phyloP scores from a whole-genome alignment of 2,113 vertebrate species.

The Thamnaconus septentrionalis region DNA sequence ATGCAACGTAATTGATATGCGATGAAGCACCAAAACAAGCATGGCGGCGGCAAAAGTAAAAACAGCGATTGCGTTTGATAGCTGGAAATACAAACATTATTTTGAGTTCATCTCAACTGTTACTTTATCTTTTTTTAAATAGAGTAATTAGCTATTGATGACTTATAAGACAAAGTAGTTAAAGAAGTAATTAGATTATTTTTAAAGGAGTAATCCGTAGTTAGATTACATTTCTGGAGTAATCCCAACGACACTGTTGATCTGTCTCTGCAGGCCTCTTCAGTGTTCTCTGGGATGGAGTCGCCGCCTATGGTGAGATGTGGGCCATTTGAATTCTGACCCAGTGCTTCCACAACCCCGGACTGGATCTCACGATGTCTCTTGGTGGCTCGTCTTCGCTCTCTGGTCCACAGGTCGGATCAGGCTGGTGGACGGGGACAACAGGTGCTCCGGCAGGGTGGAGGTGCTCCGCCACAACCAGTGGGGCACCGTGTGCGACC shows the following conservation, averaged over 20 bases:
- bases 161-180: too few species aligned
- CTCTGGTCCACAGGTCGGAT: constrained; percentile 56
- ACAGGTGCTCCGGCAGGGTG: constrained; percentile 72
- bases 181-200: too few species aligned
- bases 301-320: constrained; percentile 63
- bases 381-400: constrained; percentile 13
- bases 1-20: too few species aligned
- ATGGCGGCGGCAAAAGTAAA: too few species aligned
- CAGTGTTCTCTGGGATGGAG: constrained; percentile 54
- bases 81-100: too few species aligned
- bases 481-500: constrained; percentile 75
- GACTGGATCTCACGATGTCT: constrained; percentile 3
- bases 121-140: too few species aligned
- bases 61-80: too few species aligned
- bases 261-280: constrained; percentile 48
- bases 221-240: too few species aligned
- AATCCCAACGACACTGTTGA: background rate
- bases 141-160: too few species aligned
- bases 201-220: too few species aligned
- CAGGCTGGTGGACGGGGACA: constrained; percentile 63
- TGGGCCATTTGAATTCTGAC: background rate
- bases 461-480: constrained; percentile 68
- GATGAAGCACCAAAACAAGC: too few species aligned
- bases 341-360: background rate
- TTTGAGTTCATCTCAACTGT: too few species aligned